Base-by-base conservation (phyloP, 2,797 vertebrate species). In the Lophius americanus region DNA sequence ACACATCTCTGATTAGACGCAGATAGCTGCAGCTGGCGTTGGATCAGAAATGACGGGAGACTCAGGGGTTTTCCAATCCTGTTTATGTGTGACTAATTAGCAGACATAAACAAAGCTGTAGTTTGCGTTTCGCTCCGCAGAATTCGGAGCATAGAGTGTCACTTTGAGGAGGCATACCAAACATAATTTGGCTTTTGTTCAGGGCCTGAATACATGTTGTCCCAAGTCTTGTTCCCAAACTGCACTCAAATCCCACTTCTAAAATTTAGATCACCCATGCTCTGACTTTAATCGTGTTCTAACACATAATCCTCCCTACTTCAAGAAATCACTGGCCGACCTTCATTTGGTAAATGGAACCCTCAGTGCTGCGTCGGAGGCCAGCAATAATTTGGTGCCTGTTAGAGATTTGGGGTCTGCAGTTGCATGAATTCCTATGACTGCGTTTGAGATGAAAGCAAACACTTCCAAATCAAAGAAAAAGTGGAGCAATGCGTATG, bases 1-100 rank as follows among this genome's bases (percentile, higher is more conserved):
- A 69, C 23, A n/a, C 43, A 50, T 51, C 61, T 75, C 62, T 84
- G 75, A 85, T 81, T 68, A 51, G 60, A 75, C 52, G 44, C 78
- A 79, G 78, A 79, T 32, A 53, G 49, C 61, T 68, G 47, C 71
- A 37, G 59, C 69, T 75, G 78, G 76, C 53, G 6, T 14, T 4
- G 2, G 71, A 84, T 79, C 78, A 70, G 56, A 79, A 44, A 60
- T 66, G 70, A 71, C 60, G 54, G 52, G 51, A 67, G 56, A 42
- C 48, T 48, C 2, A 3, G 50, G 57, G 63, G 60, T 77, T 84
- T 75, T 66, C 75, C 51, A 61, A 50, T 68, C 65, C 64, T 66
- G 66, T 60, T 58, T 79, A 80, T 68, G 58, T 57, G 57, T 47
- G 54, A 68, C 41, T 73, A 60, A 82, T 88, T 77, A 68, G 35